Evolutionary conservation across 2,113 vertebrate genomes (phyloP).

Genomic region (human (Homo sapiens)): DNA sequence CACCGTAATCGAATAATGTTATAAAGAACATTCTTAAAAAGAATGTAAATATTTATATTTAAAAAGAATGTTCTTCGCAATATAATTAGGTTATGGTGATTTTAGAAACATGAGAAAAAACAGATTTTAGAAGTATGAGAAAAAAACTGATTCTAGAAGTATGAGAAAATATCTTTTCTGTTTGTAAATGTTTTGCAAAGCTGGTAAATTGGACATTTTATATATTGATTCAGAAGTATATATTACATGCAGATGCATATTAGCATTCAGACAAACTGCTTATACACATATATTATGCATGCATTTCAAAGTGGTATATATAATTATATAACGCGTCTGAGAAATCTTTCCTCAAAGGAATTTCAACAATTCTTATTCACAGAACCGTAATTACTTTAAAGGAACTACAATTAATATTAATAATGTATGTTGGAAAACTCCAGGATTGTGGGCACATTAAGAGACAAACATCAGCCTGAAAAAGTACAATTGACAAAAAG

Average conservation of each 20-base stretch:
- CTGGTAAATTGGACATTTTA: neutral
- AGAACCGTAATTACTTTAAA: neutral
- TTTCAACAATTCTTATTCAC: neutral
- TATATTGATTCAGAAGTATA: neutral
- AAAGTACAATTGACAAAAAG: neutral
- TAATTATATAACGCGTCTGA: neutral
- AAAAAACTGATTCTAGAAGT: too few species aligned
- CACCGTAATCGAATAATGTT: slow-evolving; percentile 26
- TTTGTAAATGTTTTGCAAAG: slow-evolving; percentile 46
- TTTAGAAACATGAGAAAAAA: neutral
- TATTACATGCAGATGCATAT: neutral
- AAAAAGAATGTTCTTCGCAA: neutral
- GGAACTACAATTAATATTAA: neutral
- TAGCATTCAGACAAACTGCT: neutral
- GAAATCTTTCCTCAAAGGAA: neutral
- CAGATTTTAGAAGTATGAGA: too few species aligned
- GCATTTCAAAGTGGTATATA: neutral
- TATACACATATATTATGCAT: neutral
- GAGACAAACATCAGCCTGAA: neutral
- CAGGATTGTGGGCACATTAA: neutral
- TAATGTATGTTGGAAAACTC: neutral
- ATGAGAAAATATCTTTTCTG: slow-evolving; percentile 32
- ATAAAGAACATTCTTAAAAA: slow-evolving; percentile 1
- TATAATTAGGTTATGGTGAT: slow-evolving; percentile 31
- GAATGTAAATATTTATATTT: too few species aligned